Percentiles rank a stretch among this genome's conserved stretches.
phyloP scores from a whole-genome alignment of 2,113 vertebrate species.

The Eptesicus fuscus region DNA sequence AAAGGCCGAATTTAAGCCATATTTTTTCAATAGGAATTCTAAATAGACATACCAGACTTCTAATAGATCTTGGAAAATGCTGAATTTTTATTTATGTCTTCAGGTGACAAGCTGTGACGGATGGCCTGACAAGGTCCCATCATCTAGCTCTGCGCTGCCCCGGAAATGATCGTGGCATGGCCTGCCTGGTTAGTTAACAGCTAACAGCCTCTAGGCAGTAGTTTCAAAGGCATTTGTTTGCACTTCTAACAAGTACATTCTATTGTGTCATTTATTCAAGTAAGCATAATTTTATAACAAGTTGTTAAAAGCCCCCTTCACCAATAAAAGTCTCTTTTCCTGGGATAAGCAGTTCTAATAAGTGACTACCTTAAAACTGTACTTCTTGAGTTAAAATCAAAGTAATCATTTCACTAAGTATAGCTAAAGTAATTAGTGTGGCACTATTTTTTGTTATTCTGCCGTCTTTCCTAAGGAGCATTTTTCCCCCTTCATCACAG shows the following conservation, averaged over 20 bases:
- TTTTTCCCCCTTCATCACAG: constrained; percentile 47
- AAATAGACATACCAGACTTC: constrained; percentile 50
- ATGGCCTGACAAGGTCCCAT: constrained; percentile 62
- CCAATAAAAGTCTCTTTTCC: neutral
- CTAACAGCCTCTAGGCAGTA: constrained; percentile 46
- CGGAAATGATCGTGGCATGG: neutral
- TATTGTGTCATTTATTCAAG: constrained; percentile 28
- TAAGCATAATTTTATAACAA: constrained; percentile 41
- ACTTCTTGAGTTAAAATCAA: constrained; percentile 48
- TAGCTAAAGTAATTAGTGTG: constrained; percentile 48
- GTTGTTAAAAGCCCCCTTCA: constrained; percentile 52
- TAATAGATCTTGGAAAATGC: constrained; percentile 65
- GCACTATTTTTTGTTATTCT: neutral
- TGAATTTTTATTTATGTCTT: constrained; percentile 69
- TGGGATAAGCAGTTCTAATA: neutral
- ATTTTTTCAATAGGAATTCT: constrained; percentile 62
- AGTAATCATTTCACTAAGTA: constrained; percentile 36
- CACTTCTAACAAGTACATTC: constrained; percentile 36
- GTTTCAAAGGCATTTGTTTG: constrained; percentile 57
- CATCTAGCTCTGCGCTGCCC: neutral
- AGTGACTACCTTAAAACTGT: neutral
- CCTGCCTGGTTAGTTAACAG: constrained; percentile 34
- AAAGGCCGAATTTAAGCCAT: constrained; percentile 66
- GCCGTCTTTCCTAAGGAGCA: neutral
- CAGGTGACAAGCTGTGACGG: constrained; percentile 67